Conservation (phyloP, 2,888 invertebrate genomes). For the Ephialtes manifestator region DNA sequence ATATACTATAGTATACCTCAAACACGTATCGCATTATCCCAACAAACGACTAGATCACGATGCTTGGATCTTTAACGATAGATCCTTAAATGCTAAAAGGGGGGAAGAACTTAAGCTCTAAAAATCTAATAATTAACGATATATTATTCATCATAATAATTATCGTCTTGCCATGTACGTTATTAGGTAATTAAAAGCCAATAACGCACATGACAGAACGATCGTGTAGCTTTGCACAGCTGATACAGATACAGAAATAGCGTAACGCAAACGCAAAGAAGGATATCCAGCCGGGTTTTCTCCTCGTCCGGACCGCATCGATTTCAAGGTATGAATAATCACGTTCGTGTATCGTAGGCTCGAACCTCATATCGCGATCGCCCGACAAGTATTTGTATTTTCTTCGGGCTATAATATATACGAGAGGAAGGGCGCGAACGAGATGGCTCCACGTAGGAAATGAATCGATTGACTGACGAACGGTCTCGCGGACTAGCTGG, state of each 20-base stretch:
- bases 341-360: constrained; percentile 50
- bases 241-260: constrained; percentile 72
- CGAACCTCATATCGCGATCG: not conserved
- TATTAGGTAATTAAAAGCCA: constrained; percentile 35
- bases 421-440: constrained; percentile 14
- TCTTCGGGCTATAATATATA: not conserved
- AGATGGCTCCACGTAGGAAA: constrained; percentile 58
- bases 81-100: constrained; percentile 81
- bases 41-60: constrained; percentile 84
- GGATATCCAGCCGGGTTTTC: not conserved
- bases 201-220: constrained; percentile 43
- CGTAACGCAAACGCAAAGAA: constrained; percentile 38
- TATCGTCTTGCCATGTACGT: constrained; percentile 72
- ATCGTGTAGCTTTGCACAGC: constrained; percentile 39
- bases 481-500: constrained; percentile 1
- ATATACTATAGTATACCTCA: constrained; percentile 54
- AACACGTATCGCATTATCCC: constrained; percentile 76
- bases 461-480: constrained; percentile 52
- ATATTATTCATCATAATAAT: constrained; percentile 78
- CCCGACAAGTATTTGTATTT: not conserved
- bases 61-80: constrained; percentile 80
- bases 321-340: constrained; percentile 58
- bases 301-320: constrained; percentile 54
- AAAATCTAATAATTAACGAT: constrained; percentile 74
- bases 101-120: constrained; percentile 76